phyloP scores from a whole-genome alignment of 2,797 vertebrate genomes.

The Leucoraja ocellata region DNA sequence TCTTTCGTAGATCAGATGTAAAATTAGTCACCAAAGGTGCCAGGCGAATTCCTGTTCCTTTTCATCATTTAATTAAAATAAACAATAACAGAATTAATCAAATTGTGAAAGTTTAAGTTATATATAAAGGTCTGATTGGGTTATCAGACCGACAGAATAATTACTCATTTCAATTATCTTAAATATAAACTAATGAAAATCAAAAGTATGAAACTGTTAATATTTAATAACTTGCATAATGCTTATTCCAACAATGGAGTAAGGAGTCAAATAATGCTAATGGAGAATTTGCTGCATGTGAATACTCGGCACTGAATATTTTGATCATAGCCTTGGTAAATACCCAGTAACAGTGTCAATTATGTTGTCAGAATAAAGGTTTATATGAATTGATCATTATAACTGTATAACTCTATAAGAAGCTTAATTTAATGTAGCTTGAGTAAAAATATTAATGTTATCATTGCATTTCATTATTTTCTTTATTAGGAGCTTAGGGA shows the following conservation, averaged over 20 bases:
- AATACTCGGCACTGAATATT: background rate
- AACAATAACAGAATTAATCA: background rate
- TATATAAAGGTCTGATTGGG: background rate
- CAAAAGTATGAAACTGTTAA: background rate
- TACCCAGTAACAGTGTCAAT: background rate
- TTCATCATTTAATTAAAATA: background rate
- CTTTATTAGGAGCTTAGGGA: constrained; percentile 74
- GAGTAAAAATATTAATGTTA: background rate
- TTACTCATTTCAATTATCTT: background rate
- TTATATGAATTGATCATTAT: background rate
- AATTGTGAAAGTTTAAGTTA: background rate
- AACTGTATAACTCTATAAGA: background rate
- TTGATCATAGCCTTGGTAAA: background rate
- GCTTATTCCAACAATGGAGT: background rate
- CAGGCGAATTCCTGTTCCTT: background rate
- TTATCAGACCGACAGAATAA: background rate
- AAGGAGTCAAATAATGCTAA: background rate
- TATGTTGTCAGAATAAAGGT: background rate
- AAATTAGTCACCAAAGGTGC: background rate
- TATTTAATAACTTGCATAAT: background rate
- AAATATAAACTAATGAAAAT: background rate
- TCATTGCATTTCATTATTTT: constrained; percentile 34
- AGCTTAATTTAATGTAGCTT: background rate
- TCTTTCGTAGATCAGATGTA: background rate
- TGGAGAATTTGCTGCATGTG: background rate